Evolutionary conservation across 2,888 invertebrate genomes (phyloP).

Genomic region (Trypoxylon attenuatum): DNA sequence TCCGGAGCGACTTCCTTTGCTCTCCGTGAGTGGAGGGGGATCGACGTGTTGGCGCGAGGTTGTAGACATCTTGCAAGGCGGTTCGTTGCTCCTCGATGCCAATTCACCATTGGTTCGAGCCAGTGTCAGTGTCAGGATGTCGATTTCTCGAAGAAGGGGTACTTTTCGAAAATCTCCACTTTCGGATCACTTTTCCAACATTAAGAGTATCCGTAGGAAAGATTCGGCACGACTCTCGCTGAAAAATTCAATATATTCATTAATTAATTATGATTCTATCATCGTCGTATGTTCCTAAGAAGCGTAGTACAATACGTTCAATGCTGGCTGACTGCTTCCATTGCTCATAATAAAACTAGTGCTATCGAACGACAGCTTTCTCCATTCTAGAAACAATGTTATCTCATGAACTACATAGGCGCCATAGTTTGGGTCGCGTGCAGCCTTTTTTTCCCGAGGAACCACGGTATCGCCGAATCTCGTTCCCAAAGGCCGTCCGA

Average conservation of each 20-base stretch:
- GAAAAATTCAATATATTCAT: too few species aligned
- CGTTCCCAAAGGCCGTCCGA: too few species aligned
- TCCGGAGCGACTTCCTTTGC: constrained; percentile 51
- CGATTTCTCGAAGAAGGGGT: constrained; percentile 42
- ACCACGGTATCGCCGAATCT: too few species aligned
- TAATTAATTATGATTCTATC: too few species aligned
- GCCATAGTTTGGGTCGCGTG: background rate
- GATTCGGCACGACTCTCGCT: too few species aligned
- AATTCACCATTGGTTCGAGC: constrained; percentile 37
- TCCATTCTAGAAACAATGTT: background rate
- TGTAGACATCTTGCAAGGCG: constrained; percentile 48
- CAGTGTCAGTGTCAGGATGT: constrained; percentile 53
- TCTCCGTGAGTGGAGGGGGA: constrained; percentile 23
- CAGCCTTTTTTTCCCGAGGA: too few species aligned
- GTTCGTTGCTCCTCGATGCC: constrained; percentile 51
- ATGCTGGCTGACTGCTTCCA: too few species aligned
- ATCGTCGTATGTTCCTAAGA: too few species aligned
- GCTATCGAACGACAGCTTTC: background rate
- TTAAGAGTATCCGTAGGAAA: background rate
- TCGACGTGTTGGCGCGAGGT: constrained; percentile 46
- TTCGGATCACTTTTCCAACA: background rate
- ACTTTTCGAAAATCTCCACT: background rate
- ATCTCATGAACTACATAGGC: background rate
- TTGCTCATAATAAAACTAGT: too few species aligned
- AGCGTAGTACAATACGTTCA: too few species aligned